phyloP scores from a whole-genome alignment of 1,140 invertebrate genomes.

The Trichonephila inaurata region DNA sequence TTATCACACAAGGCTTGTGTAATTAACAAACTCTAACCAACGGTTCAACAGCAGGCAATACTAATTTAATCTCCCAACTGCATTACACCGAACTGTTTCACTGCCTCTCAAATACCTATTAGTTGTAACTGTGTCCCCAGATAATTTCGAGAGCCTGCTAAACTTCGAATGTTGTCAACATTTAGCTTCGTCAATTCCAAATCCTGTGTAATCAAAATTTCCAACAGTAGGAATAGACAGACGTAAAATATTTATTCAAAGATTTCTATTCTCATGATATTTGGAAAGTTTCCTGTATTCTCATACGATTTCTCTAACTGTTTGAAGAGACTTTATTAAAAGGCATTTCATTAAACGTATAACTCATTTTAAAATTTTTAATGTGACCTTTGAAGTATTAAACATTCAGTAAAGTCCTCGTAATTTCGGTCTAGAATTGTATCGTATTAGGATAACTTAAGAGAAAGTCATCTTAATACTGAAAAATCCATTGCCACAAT shows the following conservation, averaged over 20 bases:
- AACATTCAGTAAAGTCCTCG: too few relatives aligned
- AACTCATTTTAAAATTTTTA: background rate
- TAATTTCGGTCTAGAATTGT: too few relatives aligned
- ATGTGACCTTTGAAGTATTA: background rate
- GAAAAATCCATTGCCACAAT: too few relatives aligned
- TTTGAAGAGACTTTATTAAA: conserved; percentile 12
- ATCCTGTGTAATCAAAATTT: conserved; percentile 57
- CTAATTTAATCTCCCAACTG: conserved; percentile 49
- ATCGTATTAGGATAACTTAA: too few relatives aligned
- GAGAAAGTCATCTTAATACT: too few relatives aligned
- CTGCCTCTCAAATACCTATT: conserved; percentile 43
- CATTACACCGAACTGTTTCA: conserved; percentile 18
- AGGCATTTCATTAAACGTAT: background rate
- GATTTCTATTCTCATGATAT: background rate
- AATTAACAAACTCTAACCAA: background rate
- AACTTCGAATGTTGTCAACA: conserved; percentile 49
- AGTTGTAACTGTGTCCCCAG: conserved; percentile 34
- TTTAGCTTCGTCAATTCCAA: conserved; percentile 11
- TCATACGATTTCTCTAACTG: conserved; percentile 22
- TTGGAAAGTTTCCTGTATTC: background rate
- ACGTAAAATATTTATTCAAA: conserved; percentile 17
- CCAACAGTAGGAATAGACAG: background rate
- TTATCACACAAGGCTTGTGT: background rate
- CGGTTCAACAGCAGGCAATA: background rate
- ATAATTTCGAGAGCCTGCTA: conserved; percentile 17